Base-by-base conservation (phyloP, 2,113 vertebrate species). In the Macquaria ambigua region DNA sequence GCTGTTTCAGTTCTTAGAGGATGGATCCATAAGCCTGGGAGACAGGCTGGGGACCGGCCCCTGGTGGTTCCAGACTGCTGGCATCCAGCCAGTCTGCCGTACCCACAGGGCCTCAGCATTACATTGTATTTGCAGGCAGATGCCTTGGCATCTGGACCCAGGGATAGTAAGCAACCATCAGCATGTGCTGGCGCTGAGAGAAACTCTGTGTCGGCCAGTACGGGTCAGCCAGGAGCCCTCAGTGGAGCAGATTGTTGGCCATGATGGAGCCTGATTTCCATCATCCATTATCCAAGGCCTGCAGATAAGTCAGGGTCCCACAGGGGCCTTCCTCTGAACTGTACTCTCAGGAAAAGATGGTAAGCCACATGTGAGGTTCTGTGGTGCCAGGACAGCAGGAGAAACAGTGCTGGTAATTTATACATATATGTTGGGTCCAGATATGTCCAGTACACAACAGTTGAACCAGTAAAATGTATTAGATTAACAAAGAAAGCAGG, bases 101-200 rank as follows among this genome's bases (percentile, higher is more conserved):
- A 66, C 50, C 67, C 68, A 8, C 21, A 70, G 41, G 68, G 53
- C 69, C 21, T 58, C 84, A 59, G 73, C 74, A 52, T 74, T 67
- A 66, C 59, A 41, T 31, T 77, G 67, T 50, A 71, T 84, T 67
- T 87, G 77, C 21, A 34, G 71, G 86, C 94, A 95, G 94, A 94
- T 93, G 93, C 85, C 83, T 21, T 56, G 90, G 88, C 90, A 93
- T 92, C 91, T 90, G 92, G 73, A 82, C 72, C 55, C 85, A 1
- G 82, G 80, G 86, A 77, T 72, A 58, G 69, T 43, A 18, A 82
- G 74, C 41, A 34, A 67, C 66, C 79, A 63, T 76, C 75, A 55
- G 82, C 21, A 12, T 69, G 80, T 46, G 63, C 62, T 58, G 70
- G 80, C 39, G 4, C 67, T 5, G 31, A 59, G 68, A 12, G 41